A percentile compares a stretch with the other conserved stretches of the same genome.
Conservation (phyloP, 2,888 invertebrate genomes). For the Caenorhabditis panamensis region DNA sequence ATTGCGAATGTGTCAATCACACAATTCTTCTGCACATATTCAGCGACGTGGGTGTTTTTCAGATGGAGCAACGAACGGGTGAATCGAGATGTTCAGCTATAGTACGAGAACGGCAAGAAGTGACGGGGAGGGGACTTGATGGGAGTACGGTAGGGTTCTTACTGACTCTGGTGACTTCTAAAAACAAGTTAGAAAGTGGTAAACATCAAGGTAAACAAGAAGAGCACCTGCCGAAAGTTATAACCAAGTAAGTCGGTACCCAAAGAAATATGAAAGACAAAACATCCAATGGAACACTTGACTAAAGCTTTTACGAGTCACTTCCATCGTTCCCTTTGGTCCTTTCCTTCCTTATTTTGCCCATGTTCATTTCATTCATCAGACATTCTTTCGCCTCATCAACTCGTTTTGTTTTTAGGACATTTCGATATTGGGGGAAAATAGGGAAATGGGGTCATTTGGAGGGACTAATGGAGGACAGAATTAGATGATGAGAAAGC, state of each 20-base stretch:
- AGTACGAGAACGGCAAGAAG: not conserved
- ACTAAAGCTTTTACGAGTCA: not conserved
- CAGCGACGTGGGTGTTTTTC: not conserved
- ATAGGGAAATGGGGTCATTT: not conserved
- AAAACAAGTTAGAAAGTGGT: too few species aligned
- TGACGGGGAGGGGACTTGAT: not conserved
- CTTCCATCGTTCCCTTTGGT: not conserved
- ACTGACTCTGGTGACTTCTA: too few species aligned
- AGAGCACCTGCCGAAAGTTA: too few species aligned
- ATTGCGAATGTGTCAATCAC: conserved; percentile 45
- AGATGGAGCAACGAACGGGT: not conserved
- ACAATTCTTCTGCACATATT: not conserved
- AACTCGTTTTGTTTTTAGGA: conserved; percentile 5
- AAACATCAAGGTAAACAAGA: too few species aligned
- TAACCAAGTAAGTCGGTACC: too few species aligned
- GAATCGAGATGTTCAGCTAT: not conserved
- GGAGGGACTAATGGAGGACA: too few species aligned
- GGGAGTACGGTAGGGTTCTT: too few species aligned
- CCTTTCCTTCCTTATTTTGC: not conserved
- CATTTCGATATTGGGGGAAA: not conserved
- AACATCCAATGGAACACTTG: too few species aligned
- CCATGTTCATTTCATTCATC: not conserved
- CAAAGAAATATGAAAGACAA: too few species aligned
- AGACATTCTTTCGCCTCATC: not conserved
- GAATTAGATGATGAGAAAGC: too few species aligned